A percentile compares a stretch with the other conserved stretches of the same genome.
These are phyloP conservation scores for Oreortyx pictus DNA, from an alignment of 2,797 vertebrate species.

Conservation along the genomic window DNA sequence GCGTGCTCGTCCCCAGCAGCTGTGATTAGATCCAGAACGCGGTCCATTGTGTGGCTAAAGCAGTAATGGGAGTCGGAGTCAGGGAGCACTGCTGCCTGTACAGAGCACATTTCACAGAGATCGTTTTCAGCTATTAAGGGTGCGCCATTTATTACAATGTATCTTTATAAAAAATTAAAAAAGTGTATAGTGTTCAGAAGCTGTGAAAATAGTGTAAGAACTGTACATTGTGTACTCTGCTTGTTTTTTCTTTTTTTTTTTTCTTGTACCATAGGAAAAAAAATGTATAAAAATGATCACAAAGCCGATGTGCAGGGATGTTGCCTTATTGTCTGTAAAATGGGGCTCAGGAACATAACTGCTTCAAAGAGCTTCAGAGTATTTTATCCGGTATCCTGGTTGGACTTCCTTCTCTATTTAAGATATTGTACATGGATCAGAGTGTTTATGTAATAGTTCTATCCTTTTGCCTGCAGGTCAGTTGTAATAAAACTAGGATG, in stretches of 20 bases:
- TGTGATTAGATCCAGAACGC: not conserved
- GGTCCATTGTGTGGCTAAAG: no score
- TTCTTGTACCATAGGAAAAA: slow-evolving; percentile 83
- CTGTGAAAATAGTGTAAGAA: slow-evolving; percentile 88
- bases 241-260: slow-evolving; percentile 75
- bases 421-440: slow-evolving; percentile 82
- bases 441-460: slow-evolving; percentile 85
- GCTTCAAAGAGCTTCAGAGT: slow-evolving; percentile 82
- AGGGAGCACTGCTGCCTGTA: slow-evolving; percentile 74
- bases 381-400: slow-evolving; percentile 82
- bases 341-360: slow-evolving; percentile 80
- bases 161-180: slow-evolving; percentile 83
- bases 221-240: slow-evolving; percentile 85
- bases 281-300: slow-evolving; percentile 80
- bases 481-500: slow-evolving; percentile 86
- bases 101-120: slow-evolving; percentile 82
- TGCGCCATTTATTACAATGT: slow-evolving; percentile 87
- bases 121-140: slow-evolving; percentile 85
- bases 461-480: slow-evolving; percentile 86
- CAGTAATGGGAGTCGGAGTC: not conserved
- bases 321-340: slow-evolving; percentile 87
- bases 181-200: slow-evolving; percentile 88
- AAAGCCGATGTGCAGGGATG: slow-evolving; percentile 87
- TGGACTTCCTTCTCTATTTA: slow-evolving; percentile 83
- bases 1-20: not conserved